phyloP scores from a whole-genome alignment of 2,113 vertebrate genomes.

The Hippoglossus stenolepis region DNA sequence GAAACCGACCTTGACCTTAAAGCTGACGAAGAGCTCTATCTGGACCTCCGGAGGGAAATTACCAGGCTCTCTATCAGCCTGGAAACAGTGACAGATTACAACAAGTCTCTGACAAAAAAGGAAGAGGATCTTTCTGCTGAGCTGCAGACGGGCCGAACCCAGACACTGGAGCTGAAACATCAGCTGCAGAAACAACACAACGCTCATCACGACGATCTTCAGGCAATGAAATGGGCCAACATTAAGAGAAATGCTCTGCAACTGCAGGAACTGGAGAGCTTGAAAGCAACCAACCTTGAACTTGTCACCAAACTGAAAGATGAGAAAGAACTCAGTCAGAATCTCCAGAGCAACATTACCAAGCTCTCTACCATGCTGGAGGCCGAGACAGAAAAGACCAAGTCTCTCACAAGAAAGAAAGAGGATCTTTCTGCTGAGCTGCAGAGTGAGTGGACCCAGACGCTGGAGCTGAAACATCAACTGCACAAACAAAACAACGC shows the following conservation, averaged over 20 bases:
- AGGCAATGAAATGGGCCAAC: background rate
- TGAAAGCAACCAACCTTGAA: background rate
- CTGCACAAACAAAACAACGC: background rate
- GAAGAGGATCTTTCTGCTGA: background rate
- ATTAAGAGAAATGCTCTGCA: background rate
- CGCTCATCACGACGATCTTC: background rate
- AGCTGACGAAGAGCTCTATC: too few species aligned
- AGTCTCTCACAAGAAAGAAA: background rate
- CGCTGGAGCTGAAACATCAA: background rate
- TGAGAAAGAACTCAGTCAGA: background rate
- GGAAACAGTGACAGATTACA: background rate
- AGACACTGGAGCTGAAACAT: background rate
- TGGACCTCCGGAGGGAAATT: background rate
- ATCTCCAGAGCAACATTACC: background rate
- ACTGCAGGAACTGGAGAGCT: background rate
- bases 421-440: background rate
- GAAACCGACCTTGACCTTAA: too few species aligned
- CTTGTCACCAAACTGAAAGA: background rate
- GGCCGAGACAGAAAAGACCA: background rate
- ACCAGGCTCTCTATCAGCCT: background rate
- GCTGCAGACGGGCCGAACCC: background rate
- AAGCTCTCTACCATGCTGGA: background rate
- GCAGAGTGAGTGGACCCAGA: background rate
- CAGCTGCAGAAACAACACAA: background rate
- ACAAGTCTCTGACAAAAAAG: background rate